Percentiles rank a stretch among this genome's conserved stretches.
Evolutionary conservation across 2,113 vertebrate genomes (phyloP).

Genomic region (Nibea coibor): DNA sequence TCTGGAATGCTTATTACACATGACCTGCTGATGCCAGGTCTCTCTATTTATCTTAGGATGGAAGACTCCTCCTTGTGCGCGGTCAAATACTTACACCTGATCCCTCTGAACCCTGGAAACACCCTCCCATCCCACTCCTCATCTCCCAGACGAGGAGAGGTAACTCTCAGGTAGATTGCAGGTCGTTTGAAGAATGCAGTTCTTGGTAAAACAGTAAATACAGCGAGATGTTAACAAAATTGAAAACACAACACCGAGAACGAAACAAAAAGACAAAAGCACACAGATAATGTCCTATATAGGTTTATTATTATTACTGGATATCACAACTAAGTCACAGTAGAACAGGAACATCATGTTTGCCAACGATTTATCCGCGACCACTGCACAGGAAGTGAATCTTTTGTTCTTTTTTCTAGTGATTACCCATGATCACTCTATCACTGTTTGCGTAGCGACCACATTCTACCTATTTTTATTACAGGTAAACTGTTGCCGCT

Average conservation of each 20-base stretch:
- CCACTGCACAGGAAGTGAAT: neutral
- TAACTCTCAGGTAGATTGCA: slow-evolving; percentile 3
- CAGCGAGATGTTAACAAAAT: neutral
- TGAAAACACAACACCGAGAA: neutral
- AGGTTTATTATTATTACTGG: neutral
- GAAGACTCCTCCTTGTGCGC: slow-evolving; percentile 45
- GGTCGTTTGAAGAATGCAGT: neutral
- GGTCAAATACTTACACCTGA: slow-evolving; percentile 70
- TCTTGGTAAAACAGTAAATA: neutral
- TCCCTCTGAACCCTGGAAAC: slow-evolving; percentile 39
- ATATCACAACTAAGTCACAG: neutral
- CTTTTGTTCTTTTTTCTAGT: neutral
- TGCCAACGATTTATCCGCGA: neutral
- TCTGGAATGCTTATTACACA: slow-evolving; percentile 72
- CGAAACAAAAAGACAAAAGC: too few species aligned
- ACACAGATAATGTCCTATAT: neutral
- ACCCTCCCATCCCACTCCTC: neutral
- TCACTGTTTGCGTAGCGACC: neutral
- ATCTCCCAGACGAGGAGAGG: neutral
- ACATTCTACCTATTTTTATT: neutral
- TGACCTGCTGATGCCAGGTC: slow-evolving; percentile 65
- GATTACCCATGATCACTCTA: neutral
- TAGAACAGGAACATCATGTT: neutral
- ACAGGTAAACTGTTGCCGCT: slow-evolving; percentile 2
- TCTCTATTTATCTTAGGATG: slow-evolving; percentile 64